A percentile compares a stretch with the other conserved stretches of the same genome.
Evolutionary conservation across 2,113 vertebrate genomes (phyloP).

Genomic region (Coptodon rendalli): DNA sequence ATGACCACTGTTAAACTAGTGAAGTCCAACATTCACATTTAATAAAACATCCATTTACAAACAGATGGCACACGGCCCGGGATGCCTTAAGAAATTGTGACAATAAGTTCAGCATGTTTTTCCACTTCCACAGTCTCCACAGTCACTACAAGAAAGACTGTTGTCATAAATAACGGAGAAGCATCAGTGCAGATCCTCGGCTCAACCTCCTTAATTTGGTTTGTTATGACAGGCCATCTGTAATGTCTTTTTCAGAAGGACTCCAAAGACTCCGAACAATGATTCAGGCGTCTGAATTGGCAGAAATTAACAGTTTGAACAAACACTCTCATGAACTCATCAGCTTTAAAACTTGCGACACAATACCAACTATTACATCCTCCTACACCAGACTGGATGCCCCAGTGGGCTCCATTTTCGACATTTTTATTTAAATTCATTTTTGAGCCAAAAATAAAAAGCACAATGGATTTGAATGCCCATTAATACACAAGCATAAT

Average conservation of each 20-base stretch:
- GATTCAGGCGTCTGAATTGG: not conserved
- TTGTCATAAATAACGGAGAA: not conserved
- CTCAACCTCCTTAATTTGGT: not conserved
- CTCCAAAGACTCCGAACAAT: not conserved
- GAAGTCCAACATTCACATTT: not conserved
- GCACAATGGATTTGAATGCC: not conserved
- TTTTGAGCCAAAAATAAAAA: not conserved
- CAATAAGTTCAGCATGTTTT: not conserved
- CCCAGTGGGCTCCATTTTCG: not conserved
- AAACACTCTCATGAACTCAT: not conserved
- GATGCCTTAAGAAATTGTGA: not conserved
- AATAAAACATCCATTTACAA: not conserved
- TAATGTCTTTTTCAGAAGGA: not conserved
- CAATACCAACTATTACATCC: not conserved
- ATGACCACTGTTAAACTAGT: not conserved
- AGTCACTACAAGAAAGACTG: not conserved
- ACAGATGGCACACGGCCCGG: fast-evolving
- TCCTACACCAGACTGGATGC: not conserved
- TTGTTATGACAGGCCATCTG: not conserved
- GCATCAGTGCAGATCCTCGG: not conserved
- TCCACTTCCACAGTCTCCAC: not conserved
- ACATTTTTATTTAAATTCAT: not conserved
- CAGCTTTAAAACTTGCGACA: not conserved
- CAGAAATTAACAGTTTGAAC: not conserved
- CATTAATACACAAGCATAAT: not conserved